These are phyloP conservation scores for Macrophya annulata DNA, from an alignment of 2,888 invertebrate species.

Conservation along the genomic window DNA sequence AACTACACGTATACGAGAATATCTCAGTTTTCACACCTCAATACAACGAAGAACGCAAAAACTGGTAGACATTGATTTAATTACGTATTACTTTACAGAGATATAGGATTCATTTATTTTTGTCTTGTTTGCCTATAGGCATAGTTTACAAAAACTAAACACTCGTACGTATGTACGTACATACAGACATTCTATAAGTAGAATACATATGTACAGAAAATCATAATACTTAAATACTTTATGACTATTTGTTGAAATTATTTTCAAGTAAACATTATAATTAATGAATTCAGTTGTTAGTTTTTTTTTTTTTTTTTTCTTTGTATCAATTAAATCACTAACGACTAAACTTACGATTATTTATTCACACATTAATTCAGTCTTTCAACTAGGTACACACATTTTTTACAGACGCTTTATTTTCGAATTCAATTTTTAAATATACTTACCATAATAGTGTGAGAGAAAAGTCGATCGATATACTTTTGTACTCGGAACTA, in stretches of 20 bases:
- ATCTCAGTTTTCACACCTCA: constrained; percentile 44
- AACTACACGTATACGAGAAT: not conserved
- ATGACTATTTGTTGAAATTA: not conserved
- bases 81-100: constrained; percentile 16
- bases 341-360: not conserved
- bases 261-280: not conserved
- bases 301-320: too few relatives aligned
- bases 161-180: not conserved
- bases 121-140: not conserved
- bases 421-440: not conserved
- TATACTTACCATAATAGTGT: not conserved
- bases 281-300: not conserved
- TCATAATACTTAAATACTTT: not conserved
- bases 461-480: constrained; percentile 15
- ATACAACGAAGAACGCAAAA: not conserved
- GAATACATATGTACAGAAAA: not conserved
- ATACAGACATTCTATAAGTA: too few relatives aligned
- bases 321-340: not conserved
- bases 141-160: not conserved
- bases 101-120: not conserved
- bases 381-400: not conserved
- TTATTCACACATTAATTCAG: not conserved
- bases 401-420: not conserved
- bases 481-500: not conserved
- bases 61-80: constrained; percentile 52